These are phyloP conservation scores for Phoenicopterus ruber DNA, from an alignment of 2,113 vertebrate species.

Conservation along the genomic window DNA sequence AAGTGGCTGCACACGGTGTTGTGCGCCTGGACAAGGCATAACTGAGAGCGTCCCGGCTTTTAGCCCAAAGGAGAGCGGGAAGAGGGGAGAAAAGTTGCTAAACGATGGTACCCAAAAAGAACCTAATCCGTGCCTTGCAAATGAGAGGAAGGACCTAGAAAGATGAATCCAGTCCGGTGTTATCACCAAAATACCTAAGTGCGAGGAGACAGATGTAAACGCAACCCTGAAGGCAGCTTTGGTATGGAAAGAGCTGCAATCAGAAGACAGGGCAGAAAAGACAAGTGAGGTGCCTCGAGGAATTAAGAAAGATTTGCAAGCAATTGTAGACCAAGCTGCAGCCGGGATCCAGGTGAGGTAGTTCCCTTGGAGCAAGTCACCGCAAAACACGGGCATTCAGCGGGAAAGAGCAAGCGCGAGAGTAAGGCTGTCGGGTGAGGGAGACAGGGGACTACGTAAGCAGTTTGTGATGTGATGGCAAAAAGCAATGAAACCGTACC, in stretches of 20 bases:
- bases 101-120: not conserved
- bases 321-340: not conserved
- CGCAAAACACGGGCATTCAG: not conserved
- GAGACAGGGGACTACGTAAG: not conserved
- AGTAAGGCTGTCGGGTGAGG: conserved; percentile 22
- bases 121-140: not conserved
- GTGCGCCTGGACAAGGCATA: not conserved
- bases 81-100: not conserved
- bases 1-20: not conserved
- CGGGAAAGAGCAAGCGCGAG: not conserved
- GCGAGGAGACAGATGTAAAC: not conserved
- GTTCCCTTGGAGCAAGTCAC: not conserved
- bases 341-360: not conserved
- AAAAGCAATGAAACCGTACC: not conserved
- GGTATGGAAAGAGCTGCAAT: not conserved
- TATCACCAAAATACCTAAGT: not conserved
- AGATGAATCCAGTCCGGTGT: not conserved
- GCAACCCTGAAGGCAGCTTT: not conserved
- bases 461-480: not conserved
- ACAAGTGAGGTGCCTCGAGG: not conserved
- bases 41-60: not conserved
- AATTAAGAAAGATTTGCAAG: not conserved
- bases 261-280: not conserved
- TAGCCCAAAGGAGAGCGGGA: not conserved
- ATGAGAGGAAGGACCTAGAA: not conserved